A percentile compares a stretch with the other conserved stretches of the same genome.
phyloP scores from a whole-genome alignment of 2,888 invertebrate genomes.

The Copidosoma aretas region DNA sequence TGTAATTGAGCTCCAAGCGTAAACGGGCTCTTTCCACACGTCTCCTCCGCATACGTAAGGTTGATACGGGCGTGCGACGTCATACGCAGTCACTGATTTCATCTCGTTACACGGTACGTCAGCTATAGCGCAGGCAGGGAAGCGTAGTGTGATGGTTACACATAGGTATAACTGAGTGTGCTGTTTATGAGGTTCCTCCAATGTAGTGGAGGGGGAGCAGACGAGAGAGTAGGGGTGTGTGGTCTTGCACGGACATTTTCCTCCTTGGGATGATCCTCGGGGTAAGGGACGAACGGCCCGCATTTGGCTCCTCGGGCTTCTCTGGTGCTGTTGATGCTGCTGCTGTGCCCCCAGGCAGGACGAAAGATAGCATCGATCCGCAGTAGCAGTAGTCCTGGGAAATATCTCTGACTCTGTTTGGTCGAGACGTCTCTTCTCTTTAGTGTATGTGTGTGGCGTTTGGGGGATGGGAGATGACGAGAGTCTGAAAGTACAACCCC shows the following conservation, averaged over 20 bases:
- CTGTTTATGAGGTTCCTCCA: constrained; percentile 50
- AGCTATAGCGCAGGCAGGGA: neutral
- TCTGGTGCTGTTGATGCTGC: constrained; percentile 16
- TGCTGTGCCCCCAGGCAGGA: constrained; percentile 32
- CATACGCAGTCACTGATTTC: constrained; percentile 64
- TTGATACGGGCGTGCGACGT: constrained; percentile 61
- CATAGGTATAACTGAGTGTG: neutral
- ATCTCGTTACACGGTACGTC: constrained; percentile 55
- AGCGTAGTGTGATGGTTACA: neutral
- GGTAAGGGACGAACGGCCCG: constrained; percentile 41
- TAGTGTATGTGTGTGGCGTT: constrained; percentile 6
- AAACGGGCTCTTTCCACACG: constrained; percentile 3
- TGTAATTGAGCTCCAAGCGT: too few species aligned
- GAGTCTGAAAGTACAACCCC: neutral
- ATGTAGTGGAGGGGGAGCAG: constrained; percentile 48
- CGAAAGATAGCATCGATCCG: constrained; percentile 40
- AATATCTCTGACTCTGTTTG: neutral
- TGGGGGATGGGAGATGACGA: neutral
- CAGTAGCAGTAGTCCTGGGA: neutral
- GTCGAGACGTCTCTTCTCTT: neutral
- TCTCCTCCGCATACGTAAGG: neutral
- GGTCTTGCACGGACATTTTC: neutral
- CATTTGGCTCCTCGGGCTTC: constrained; percentile 19
- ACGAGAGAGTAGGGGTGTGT: neutral
- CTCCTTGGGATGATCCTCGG: constrained; percentile 33